A percentile compares a stretch with the other conserved stretches of the same genome.
These are phyloP conservation scores for Rhinoraja longicauda DNA, from an alignment of 2,797 vertebrate genomes.

Conservation along the genomic window DNA sequence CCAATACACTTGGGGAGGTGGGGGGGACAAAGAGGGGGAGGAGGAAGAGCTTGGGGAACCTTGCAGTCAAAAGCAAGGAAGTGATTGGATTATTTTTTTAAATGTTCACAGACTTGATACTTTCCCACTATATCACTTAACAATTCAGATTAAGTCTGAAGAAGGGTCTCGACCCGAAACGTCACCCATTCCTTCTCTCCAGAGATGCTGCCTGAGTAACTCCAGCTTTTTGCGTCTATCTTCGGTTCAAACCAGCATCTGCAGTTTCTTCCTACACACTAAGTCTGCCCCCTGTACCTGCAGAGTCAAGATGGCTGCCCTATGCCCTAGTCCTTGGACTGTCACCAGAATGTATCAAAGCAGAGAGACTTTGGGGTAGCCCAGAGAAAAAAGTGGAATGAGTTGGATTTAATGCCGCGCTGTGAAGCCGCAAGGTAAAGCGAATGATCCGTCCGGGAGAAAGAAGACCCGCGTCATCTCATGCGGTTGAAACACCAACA, in stretches of 20 bases:
- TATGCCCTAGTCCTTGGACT: not conserved
- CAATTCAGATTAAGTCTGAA: not conserved
- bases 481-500: no score
- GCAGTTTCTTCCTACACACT: no score
- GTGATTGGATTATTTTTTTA: not conserved
- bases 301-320: not conserved
- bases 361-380: no score
- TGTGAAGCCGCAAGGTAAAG: not conserved
- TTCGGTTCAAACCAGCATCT: no score
- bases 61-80: not conserved
- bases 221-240: no score
- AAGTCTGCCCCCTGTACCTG: not conserved
- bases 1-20: not conserved
- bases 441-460: no score
- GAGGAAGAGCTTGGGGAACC: not conserved
- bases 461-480: not conserved
- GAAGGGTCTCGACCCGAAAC: no score
- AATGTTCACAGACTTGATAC: not conserved
- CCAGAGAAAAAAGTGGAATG: not conserved
- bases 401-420: not conserved
- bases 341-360: not conserved
- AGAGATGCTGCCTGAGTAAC: no score
- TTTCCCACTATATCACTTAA: not conserved
- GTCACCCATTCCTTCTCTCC: no score
- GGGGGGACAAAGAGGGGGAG: no score